These are phyloP conservation scores for Peromyscus maniculatus DNA, from an alignment of 2,113 vertebrate genomes.

Conservation along the genomic window DNA sequence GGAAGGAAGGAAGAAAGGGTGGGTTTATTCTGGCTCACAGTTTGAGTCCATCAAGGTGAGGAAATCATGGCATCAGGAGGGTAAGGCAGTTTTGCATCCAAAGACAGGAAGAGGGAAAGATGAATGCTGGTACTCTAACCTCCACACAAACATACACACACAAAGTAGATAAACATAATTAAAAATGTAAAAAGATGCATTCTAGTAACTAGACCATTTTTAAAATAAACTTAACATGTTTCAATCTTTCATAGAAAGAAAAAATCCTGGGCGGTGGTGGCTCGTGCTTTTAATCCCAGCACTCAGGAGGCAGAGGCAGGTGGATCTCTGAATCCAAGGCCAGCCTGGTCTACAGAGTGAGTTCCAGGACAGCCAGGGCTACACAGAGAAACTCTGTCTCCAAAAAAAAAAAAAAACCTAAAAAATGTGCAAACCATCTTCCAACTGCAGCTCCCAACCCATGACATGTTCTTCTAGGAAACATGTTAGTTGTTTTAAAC, in stretches of 20 bases:
- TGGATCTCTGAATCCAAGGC: background rate
- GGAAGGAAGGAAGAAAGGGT: background rate
- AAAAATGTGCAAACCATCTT: background rate
- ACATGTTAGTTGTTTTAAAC: constrained; percentile 11
- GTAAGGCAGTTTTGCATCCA: background rate
- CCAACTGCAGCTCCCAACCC: background rate
- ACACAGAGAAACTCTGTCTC: background rate
- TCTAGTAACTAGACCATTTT: background rate
- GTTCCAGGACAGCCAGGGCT: background rate
- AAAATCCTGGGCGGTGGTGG: background rate
- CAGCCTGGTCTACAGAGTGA: background rate
- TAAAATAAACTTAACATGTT: background rate
- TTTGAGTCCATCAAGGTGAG: too few species aligned
- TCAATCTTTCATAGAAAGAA: constrained; percentile 23
- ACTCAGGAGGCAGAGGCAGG: background rate
- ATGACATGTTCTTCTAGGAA: background rate
- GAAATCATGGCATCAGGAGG: background rate
- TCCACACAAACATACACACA: background rate
- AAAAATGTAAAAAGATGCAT: background rate
- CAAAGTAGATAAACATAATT: background rate
- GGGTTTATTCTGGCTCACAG: background rate
- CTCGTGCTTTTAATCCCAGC: background rate
- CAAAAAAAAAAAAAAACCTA: background rate
- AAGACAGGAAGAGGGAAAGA: background rate
- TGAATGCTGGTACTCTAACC: background rate